Evolutionary conservation across 2,888 invertebrate genomes (phyloP), one percentile per base, ranked within the genome.

Genomic region (Lordiphosa fenestrarum): DNA sequence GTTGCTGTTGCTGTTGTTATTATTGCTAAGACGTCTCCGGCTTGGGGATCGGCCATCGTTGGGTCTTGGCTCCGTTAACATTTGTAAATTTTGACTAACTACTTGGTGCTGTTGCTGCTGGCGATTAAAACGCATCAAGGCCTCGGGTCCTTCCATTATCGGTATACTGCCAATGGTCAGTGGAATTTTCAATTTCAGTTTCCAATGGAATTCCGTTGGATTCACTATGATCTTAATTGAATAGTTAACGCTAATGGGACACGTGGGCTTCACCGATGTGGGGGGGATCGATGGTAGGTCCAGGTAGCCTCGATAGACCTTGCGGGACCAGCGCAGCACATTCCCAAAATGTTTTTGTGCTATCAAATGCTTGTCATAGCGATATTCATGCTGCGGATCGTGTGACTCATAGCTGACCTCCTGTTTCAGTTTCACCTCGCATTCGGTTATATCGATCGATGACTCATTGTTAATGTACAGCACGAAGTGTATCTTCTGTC

Each of bases 381-480:
- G 89, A 66, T 86, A 88, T 59, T 89, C 89, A 38, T 88, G 87
- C 53, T 89, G 87, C 30, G 89, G 89, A 70, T 88, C 88, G 38
- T 87, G 88, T 36, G 88, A 86, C 65, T 88, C 88, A 56, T 89
- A 89, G 55, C 84, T 85, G 25, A 88, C 88, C 69, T 93, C 94
- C 92, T 94, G 94, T 71, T 92, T 91, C 30, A 95, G 88, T 64
- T 91, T 91, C 48, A 94, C 90, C 85, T 92, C 92, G 9, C 95
- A 90, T 56, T 91, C 91, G 61, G 92, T 91, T 42, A 95, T 91
- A 66, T 91, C 91, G 36, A 94, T 92, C 84, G 93, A 93, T 56
- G 95, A 94, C 82, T 93, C 92, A 89, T 96, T 96, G 74, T 95
- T 94, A 36, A 94, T 91, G 77, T 94, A 93, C 7, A 95, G 90